Conservation (phyloP, 2,888 invertebrate genomes). For the Steinernema carpocapsae region DNA sequence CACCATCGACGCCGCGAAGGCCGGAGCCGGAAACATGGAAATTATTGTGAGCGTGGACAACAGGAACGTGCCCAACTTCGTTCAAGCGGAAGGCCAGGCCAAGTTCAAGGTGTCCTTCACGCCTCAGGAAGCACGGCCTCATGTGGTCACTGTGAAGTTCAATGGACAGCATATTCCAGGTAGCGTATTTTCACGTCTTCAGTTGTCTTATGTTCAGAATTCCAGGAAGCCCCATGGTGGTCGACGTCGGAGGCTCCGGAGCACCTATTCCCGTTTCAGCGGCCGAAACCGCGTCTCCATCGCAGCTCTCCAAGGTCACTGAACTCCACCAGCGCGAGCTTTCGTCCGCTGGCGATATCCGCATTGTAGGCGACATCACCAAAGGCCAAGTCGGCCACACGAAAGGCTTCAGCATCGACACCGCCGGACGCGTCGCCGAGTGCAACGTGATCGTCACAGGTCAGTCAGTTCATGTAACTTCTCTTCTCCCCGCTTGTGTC, state of each 20-base stretch:
- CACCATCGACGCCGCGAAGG: constrained; percentile 77
- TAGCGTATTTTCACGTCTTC: constrained; percentile 28
- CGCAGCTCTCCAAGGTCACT: constrained; percentile 8
- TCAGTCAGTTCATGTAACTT: constrained; percentile 49
- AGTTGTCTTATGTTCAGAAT: neutral
- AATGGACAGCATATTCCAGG: constrained; percentile 72
- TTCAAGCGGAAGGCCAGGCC: constrained; percentile 90
- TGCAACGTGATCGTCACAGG: constrained; percentile 68
- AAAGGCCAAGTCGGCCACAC: constrained; percentile 60
- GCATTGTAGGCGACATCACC: constrained; percentile 29
- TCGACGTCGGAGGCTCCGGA: constrained; percentile 23
- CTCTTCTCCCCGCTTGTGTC: constrained; percentile 29
- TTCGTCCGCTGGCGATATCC: neutral
- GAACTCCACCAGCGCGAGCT: constrained; percentile 35
- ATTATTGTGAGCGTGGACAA: constrained; percentile 95
- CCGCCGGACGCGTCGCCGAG: constrained; percentile 57
- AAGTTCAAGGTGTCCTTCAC: constrained; percentile 92
- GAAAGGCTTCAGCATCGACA: constrained; percentile 66
- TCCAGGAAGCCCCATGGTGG: constrained; percentile 44
- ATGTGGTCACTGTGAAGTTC: constrained; percentile 86
- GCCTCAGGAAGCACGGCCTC: constrained; percentile 88
- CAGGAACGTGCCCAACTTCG: constrained; percentile 95
- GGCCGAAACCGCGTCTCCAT: neutral
- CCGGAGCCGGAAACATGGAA: constrained; percentile 92
- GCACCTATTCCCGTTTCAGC: neutral